Conservation (phyloP, 2,888 invertebrate genomes). For the Stenotaenia linearis region DNA sequence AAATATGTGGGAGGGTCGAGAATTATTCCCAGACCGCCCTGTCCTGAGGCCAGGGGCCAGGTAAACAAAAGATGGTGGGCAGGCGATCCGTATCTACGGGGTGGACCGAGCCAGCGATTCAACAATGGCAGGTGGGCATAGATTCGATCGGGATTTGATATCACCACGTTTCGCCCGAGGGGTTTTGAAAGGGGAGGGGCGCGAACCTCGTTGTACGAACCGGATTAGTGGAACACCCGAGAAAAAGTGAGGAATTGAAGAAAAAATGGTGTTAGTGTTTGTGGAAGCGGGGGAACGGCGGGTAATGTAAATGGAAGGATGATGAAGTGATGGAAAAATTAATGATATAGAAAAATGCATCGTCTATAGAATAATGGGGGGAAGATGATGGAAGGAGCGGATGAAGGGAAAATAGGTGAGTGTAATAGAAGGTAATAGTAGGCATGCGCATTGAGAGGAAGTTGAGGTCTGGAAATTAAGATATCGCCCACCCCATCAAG, state of each 20-base stretch:
- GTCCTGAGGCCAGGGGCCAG: background rate
- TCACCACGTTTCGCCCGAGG: background rate
- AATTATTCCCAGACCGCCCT: background rate
- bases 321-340: background rate
- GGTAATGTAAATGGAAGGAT: background rate
- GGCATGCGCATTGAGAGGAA: background rate
- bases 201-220: background rate
- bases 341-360: background rate
- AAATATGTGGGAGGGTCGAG: background rate
- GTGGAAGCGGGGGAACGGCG: background rate
- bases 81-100: background rate
- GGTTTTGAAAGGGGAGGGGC: background rate
- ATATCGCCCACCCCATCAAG: conserved; percentile 20
- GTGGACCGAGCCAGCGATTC: background rate
- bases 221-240: background rate
- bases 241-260: background rate
- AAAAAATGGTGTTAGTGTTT: background rate
- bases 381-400: background rate
- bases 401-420: background rate
- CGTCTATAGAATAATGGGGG: background rate
- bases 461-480: conserved; percentile 29
- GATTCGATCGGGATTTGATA: background rate
- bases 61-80: background rate
- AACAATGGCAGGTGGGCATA: background rate
- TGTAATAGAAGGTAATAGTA: background rate